These are phyloP conservation scores for Neuroscelio doddi DNA, from an alignment of 2,888 invertebrate species.

Conservation along the genomic window DNA sequence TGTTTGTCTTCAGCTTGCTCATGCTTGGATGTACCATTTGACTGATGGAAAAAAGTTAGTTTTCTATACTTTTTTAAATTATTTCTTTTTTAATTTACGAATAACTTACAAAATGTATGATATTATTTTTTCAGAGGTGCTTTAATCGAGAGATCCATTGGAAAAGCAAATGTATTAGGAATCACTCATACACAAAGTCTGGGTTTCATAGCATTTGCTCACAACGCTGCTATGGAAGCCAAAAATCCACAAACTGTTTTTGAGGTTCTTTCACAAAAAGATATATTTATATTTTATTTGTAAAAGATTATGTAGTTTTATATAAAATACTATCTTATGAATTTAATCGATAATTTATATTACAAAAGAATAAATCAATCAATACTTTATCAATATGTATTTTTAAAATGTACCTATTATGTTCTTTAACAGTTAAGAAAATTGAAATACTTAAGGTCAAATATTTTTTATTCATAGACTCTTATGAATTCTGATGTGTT, in stretches of 20 bases:
- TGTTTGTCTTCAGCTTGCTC: slow-evolving; percentile 87
- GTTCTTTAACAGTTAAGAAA: too few relatives aligned
- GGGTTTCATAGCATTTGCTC: slow-evolving; percentile 84
- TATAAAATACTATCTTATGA: too few relatives aligned
- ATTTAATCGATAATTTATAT: too few relatives aligned
- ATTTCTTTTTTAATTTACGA: slow-evolving; percentile 5
- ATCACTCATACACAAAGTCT: slow-evolving; percentile 82
- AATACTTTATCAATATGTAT: too few relatives aligned
- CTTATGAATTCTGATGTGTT: slow-evolving; percentile 88
- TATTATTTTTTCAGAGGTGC: slow-evolving; percentile 71
- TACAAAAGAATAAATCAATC: too few relatives aligned
- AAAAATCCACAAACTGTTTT: slow-evolving; percentile 80
- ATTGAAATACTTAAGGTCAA: not conserved
- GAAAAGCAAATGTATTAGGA: slow-evolving; percentile 80
- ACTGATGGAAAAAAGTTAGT: slow-evolving; percentile 71
- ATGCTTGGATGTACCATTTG: slow-evolving; percentile 85
- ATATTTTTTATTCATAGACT: slow-evolving; percentile 74
- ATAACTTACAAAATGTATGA: too few relatives aligned
- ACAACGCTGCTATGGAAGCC: slow-evolving; percentile 81
- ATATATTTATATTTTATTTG: too few relatives aligned
- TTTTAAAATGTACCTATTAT: too few relatives aligned
- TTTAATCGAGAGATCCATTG: slow-evolving; percentile 79
- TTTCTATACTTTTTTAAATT: too few relatives aligned
- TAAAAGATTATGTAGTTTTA: not conserved
- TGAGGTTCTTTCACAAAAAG: slow-evolving; percentile 75